Base-by-base conservation (phyloP, 2,113 vertebrate genomes). In the Edolisoma coerulescens region DNA sequence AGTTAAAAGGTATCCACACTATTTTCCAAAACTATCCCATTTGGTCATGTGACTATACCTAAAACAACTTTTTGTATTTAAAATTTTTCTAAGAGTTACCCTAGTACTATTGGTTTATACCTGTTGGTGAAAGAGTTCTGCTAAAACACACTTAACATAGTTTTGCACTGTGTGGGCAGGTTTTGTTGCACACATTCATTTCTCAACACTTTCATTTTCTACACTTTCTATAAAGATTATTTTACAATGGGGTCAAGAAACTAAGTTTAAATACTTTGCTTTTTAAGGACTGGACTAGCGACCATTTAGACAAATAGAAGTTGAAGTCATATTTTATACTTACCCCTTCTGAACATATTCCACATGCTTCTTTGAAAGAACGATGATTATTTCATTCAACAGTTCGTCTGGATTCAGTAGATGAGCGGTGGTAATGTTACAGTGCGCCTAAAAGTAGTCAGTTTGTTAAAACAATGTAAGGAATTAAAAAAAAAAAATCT, bases 331-430 rank as follows among this genome's bases (percentile, higher is more conserved):
- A 67, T 35, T n/a, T 54, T 32, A 42, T 45, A 95, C 98, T 98
- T 97, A 99, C 99, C 99, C 99, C 76, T 99, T 99, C 88, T 99
- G 99, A 74, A 98, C 96, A 75, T 98, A 99, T 80, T 99, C 98
- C 4, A 99, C 98, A 1, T 98, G 98, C 94, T 99, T 99, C 96
- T 98, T 94, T 2, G 98, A 98, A 83, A 99, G 98, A 90, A 99
- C 42, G 37, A 96, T 68, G 26, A 99, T 98, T 92, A 99, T 98
- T 95, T 99, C 98, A 92, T 98, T 98, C 33, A 99, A 87, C 69
- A 99, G 97, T 61, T 99, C 98, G 10, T 99, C 99, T 81, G 99
- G 99, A 96, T 98, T 98, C 93, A 98, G 97, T 68, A 99, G 97
- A 89, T 96, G 98, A 70, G 99, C 99, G 71, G 98, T 96, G 41